These are phyloP conservation scores for Caradrina kadenii DNA, from an alignment of 2,888 invertebrate genomes.

Conservation along the genomic window DNA sequence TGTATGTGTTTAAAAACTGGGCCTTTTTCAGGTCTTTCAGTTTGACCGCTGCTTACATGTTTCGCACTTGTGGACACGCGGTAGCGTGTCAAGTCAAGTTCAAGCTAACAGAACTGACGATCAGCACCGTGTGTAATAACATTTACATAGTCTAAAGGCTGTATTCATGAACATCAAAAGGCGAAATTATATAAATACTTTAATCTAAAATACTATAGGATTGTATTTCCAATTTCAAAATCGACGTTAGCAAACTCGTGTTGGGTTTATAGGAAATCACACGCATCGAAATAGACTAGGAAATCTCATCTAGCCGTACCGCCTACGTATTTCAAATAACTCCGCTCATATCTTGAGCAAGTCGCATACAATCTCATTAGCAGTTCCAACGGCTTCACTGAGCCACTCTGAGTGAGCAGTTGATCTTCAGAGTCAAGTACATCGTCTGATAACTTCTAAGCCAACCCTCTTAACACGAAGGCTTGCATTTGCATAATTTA, in stretches of 20 bases:
- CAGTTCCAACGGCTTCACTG: slow-evolving; percentile 55
- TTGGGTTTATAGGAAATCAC: background rate
- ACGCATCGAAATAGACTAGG: no score
- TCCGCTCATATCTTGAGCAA: slow-evolving; percentile 46
- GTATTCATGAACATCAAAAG: no score
- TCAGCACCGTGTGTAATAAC: no score
- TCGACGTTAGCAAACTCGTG: background rate
- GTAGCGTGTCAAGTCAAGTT: no score
- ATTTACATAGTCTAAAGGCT: no score
- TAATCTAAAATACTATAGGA: no score
- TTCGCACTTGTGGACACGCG: no score
- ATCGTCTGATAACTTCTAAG: slow-evolving; percentile 66
- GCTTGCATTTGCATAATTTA: slow-evolving; percentile 71
- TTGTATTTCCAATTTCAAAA: background rate
- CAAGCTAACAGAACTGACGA: no score
- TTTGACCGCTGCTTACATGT: no score
- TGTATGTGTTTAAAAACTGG: no score
- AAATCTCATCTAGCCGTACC: background rate
- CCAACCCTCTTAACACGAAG: slow-evolving; percentile 70
- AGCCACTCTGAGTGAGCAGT: slow-evolving; percentile 56
- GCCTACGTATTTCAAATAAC: slow-evolving; percentile 44
- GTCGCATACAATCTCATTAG: slow-evolving; percentile 61
- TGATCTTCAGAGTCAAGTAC: slow-evolving; percentile 73
- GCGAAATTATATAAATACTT: no score
- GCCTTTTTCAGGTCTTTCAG: no score